Evolutionary conservation across 92 coral and sea anemone species (phyloP).

Genomic region (Porites cylindrica): DNA sequence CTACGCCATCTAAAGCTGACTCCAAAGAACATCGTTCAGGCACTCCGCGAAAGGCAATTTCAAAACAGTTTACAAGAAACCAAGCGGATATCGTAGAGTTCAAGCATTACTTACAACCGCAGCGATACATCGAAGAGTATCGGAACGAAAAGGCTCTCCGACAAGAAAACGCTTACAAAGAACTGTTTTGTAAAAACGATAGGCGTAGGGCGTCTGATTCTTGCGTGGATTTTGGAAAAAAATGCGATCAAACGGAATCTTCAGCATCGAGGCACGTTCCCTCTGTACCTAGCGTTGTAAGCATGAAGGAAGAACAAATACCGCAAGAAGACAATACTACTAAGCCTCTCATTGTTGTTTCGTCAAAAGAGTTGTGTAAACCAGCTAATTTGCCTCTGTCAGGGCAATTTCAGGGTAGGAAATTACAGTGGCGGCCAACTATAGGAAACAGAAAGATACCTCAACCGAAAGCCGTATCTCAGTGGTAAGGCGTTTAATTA

Average conservation of each 20-base stretch:
- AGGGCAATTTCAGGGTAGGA: conserved; percentile 63
- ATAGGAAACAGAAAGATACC: conserved; percentile 21
- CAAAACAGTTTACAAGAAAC: conserved; percentile 30
- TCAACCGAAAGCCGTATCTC: conserved; percentile 22
- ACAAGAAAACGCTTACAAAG: conserved; percentile 56
- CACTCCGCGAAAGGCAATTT: conserved; percentile 38
- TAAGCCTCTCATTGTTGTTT: conserved; percentile 55
- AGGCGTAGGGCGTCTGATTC: conserved; percentile 22
- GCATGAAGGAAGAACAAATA: conserved; percentile 49
- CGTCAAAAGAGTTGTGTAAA: conserved; percentile 33
- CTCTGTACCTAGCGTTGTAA: conserved; percentile 30
- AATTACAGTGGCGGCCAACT: conserved; percentile 51
- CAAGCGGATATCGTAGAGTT: conserved; percentile 55
- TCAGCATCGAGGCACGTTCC: neutral
- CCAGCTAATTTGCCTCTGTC: conserved; percentile 42
- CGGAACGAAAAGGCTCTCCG: conserved; percentile 53
- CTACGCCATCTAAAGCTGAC: conserved; percentile 17
- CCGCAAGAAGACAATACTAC: conserved; percentile 22
- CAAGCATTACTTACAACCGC: conserved; percentile 54
- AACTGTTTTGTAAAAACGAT: conserved; percentile 18
- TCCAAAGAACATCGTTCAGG: conserved; percentile 30
- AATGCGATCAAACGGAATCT: conserved; percentile 2
- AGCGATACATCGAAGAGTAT: conserved; percentile 72
- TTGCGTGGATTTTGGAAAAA: conserved; percentile 26
- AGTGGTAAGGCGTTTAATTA: conserved; percentile 27